These are phyloP conservation scores for Scaptomyza reducta DNA, from an alignment of 2,888 invertebrate genomes.

Conservation along the genomic window DNA sequence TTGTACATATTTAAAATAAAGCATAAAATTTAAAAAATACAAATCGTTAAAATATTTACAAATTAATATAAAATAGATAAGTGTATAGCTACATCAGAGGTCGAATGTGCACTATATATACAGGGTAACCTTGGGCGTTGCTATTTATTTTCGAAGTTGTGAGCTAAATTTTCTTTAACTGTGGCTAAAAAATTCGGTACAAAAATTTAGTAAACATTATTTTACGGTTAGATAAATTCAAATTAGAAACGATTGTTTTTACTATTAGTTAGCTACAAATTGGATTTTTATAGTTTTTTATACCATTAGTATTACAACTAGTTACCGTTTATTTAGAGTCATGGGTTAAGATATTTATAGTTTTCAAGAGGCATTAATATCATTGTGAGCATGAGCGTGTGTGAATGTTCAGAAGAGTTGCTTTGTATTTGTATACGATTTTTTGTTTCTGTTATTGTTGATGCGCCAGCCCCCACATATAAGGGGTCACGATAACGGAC, in stretches of 20 bases:
- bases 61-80: constrained; percentile 54
- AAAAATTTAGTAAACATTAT: constrained; percentile 59
- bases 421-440: constrained; percentile 57
- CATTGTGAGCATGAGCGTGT: constrained; percentile 85
- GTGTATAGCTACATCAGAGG: constrained; percentile 61
- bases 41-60: constrained; percentile 79
- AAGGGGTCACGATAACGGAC: constrained; percentile 17
- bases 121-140: constrained; percentile 51
- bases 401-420: constrained; percentile 84
- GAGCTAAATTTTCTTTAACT: constrained; percentile 46
- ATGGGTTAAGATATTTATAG: constrained; percentile 72
- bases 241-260: constrained; percentile 69
- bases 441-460: constrained; percentile 48
- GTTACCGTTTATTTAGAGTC: constrained; percentile 71
- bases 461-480: constrained; percentile 14
- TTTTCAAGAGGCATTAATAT: constrained; percentile 72
- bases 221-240: constrained; percentile 71
- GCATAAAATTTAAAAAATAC: constrained; percentile 78
- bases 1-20: constrained; percentile 76
- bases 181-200: constrained; percentile 35
- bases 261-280: constrained; percentile 79
- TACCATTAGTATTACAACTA: constrained; percentile 76
- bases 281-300: constrained; percentile 55
- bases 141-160: constrained; percentile 37
- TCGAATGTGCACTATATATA: constrained; percentile 65